Evolutionary conservation across 2,113 vertebrate species (phyloP), one percentile per base, ranked within the genome.

Genomic region (Heloderma charlesbogerti): DNA sequence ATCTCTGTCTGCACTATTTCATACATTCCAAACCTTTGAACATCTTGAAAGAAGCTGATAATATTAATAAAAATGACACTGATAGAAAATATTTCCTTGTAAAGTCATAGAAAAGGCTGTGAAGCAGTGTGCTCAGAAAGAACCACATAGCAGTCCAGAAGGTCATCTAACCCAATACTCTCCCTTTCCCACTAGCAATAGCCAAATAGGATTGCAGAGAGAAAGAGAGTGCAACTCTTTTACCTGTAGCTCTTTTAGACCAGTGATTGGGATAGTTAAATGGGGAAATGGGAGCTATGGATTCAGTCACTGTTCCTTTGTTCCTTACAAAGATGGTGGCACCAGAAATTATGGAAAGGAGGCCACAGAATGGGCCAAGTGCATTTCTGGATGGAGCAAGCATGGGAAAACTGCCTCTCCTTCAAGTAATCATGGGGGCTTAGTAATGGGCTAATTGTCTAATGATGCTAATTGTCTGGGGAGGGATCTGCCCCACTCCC

Each of bases 1-100:
- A 0, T 89, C 54, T 67, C 69, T 82, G 74, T 71, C 66, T 90
- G 89, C n/a, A 77, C 88, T 92, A 54, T 92, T 88, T 89, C 88
- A 92, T 72, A 78, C 45, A 82, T 10, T 51, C 0, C 12, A 77
- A 91, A 88, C 72, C 40, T 85, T 87, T 86, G 78, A 43, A 40
- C 92, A 43, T 22, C 69, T 86, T 13, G 63, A 71, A 81, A 88
- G 43, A 37, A 67, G 60, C 43, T 29, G 34, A 51, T 22, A 71
- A 29, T n/a, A 29, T 16, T 81, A 67, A 81, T 81, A 69, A 69
- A 69, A 88, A 71, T 37, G 63, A 69, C 37, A 20, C 34, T 69
- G n/a, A 27, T 51, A 51, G 18, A 37, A 80, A 81, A n/a, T 22
- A 54, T 81, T 81, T 71, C 60, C 63, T 37, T 54, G 63, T 48